Evolutionary conservation across 1,140 invertebrate species (phyloP), one percentile per base, ranked within the genome.

Genomic region (Dreissena rostriformis): DNA sequence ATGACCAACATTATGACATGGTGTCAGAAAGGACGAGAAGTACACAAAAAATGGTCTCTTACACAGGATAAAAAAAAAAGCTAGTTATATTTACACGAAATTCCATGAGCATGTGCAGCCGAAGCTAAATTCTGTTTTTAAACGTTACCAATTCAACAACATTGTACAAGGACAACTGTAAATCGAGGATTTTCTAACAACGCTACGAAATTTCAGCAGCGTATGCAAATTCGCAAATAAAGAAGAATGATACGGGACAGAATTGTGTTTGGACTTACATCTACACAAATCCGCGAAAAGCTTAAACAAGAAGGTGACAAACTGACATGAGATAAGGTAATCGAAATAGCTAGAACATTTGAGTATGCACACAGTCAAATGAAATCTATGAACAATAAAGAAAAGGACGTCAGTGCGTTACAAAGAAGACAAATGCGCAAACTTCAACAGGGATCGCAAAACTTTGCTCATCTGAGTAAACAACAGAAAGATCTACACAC

Each of bases 291-390:
- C 12, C 66, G 76, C 28, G 63, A 79, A 52, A 79, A 70, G 63
- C 65, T 79, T 12, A 79, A 51, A 19, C 66, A 67, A 66, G 63
- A 79, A 39, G 66, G 76, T 15, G 49, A 79, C n/a, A 53, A 79
- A 24, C 55, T 79, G 29, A 68, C 65, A n/a, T 52, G 67, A 15
- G 65, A 51, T 14, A 79, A 52, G 28, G 76, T 65, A 17, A 67
- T 79, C 7, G 28, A 79, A 26, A 68, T 79, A 28, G 22, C n/a
- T 22, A 63, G 68, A 53, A 39, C 55, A 15, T 76, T 14, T 29
- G 61, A 76, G 24, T 63, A 76, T 28, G 74, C 57, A 24, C 57
- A 76, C 10, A 28, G 15, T 2, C 61, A 76, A 76, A 19, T 76
- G 17, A 63, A 57, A 39, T 17, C 26, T 28, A 65, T 63, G 74